Conservation (phyloP, 1,140 invertebrate genomes). For the Tetragonula clypearis region DNA sequence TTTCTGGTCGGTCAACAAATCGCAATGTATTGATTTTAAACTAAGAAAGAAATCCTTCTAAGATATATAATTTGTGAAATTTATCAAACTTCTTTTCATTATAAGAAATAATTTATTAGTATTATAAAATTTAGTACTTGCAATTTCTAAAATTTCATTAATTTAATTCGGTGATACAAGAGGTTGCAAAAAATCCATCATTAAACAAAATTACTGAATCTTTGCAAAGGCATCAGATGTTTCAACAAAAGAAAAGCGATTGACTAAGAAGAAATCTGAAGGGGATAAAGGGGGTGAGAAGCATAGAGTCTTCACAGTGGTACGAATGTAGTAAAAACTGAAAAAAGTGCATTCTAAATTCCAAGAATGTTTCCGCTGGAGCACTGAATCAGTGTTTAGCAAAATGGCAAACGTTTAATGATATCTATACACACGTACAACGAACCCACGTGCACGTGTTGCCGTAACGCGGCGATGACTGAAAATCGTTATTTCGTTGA, state of each 20-base stretch:
- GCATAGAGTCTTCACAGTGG: too few relatives aligned
- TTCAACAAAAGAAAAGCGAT: not conserved
- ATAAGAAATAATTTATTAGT: not conserved
- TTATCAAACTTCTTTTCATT: not conserved
- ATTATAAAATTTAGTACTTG: not conserved
- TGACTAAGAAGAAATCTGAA: not conserved
- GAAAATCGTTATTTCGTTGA: conserved; percentile 76
- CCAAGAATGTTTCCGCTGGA: not conserved
- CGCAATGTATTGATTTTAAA: not conserved
- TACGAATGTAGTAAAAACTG: not conserved
- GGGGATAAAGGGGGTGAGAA: not conserved
- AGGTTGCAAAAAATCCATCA: not conserved
- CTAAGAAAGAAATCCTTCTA: not conserved
- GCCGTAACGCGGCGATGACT: conserved; percentile 67
- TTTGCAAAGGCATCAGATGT: not conserved
- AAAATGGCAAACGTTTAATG: conserved; percentile 47
- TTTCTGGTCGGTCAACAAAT: not conserved
- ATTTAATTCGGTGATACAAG: not conserved
- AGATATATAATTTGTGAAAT: not conserved
- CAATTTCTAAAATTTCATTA: not conserved
- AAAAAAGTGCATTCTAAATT: not conserved
- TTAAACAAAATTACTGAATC: not conserved
- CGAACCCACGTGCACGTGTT: conserved; percentile 67
- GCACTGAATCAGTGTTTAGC: conserved; percentile 21
- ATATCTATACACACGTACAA: conserved; percentile 53